Conservation (phyloP, 23 tunicate genomes). For the Ascidia mentula region DNA sequence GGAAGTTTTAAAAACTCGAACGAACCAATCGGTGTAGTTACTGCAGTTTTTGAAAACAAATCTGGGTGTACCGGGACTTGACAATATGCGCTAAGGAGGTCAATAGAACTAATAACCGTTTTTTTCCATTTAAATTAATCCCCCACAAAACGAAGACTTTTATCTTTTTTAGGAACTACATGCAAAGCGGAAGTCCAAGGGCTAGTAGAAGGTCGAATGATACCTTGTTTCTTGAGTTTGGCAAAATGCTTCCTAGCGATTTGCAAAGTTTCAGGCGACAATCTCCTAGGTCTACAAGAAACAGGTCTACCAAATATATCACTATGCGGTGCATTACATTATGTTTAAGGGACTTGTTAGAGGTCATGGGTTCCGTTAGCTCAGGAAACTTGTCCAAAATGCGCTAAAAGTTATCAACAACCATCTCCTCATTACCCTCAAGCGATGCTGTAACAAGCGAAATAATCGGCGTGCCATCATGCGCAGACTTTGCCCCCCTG, state of each 20-base stretch:
- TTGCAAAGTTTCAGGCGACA: background rate
- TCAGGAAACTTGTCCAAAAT: background rate
- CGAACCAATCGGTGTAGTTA: too few species aligned
- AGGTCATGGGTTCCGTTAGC: background rate
- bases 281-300: background rate
- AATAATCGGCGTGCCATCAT: background rate
- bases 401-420: background rate
- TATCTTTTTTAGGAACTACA: background rate
- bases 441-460: background rate
- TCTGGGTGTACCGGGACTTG: too few species aligned
- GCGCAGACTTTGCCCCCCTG: too few species aligned
- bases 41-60: too few species aligned
- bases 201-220: background rate
- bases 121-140: too few species aligned
- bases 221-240: background rate
- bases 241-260: background rate
- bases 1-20: too few species aligned
- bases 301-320: background rate
- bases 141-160: background rate
- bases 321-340: background rate
- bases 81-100: too few species aligned
- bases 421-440: background rate
- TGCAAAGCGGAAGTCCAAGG: background rate
- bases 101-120: too few species aligned
- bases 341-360: background rate